Conservation (phyloP, 2,113 vertebrate species). For the Genyomyrus donnyi region DNA sequence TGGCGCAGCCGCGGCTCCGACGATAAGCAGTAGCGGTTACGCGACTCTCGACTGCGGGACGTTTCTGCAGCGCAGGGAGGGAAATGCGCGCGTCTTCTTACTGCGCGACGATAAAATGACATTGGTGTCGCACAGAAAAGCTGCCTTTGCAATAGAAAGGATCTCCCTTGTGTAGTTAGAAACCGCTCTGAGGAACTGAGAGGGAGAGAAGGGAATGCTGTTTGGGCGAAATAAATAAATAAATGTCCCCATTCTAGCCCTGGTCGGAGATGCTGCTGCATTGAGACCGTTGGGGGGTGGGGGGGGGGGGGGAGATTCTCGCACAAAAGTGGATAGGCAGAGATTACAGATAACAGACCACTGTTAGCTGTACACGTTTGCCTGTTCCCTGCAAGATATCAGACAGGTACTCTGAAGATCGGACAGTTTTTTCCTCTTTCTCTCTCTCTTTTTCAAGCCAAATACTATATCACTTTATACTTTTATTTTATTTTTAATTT, state of each 20-base stretch:
- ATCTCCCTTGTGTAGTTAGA: not conserved
- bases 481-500: not conserved
- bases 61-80: not conserved
- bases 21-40: slow-evolving; percentile 18
- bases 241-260: slow-evolving; percentile 11
- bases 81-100: not conserved
- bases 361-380: not conserved
- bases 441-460: not conserved
- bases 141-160: not conserved
- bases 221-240: slow-evolving; percentile 19
- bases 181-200: slow-evolving; percentile 8
- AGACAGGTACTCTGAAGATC: not conserved
- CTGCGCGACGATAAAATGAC: not conserved
- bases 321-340: slow-evolving; percentile 17
- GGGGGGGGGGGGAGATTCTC: slow-evolving; percentile 1
- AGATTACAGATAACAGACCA: slow-evolving; percentile 17
- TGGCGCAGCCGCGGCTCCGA: slow-evolving; percentile 34
- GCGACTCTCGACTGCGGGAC: slow-evolving; percentile 21
- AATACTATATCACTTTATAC: not conserved
- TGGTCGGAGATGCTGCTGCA: slow-evolving; percentile 22
- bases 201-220: not conserved
- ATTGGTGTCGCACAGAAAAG: not conserved
- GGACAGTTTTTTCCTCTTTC: not conserved
- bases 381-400: not conserved
- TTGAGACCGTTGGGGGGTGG: slow-evolving; percentile 11